Evolutionary conservation across 92 coral and sea anemone species (phyloP).

Genomic region (Hydrozoanthus gracilis): DNA sequence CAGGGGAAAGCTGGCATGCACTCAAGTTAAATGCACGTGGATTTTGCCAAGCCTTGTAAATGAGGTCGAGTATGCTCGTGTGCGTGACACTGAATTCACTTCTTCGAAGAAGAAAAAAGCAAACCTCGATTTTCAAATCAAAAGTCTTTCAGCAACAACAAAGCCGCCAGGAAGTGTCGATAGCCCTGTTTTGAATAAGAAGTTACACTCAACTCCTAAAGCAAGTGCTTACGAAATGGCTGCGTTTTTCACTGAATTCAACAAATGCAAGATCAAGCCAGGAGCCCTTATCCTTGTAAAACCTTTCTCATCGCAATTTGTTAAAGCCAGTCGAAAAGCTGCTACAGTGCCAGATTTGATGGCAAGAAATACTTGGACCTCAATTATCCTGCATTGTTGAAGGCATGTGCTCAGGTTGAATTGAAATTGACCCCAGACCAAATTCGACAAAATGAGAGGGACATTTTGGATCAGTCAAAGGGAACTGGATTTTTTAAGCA

Average conservation of each 20-base stretch:
- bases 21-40: conserved; percentile 39
- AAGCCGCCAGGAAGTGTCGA: background rate
- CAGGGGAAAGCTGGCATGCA: conserved; percentile 35
- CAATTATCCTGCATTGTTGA: background rate
- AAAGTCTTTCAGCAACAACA: background rate
- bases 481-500: conserved; percentile 70
- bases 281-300: background rate
- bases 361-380: background rate
- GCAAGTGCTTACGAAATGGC: background rate
- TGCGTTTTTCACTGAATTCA: background rate
- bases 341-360: background rate
- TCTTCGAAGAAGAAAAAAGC: conserved; percentile 36
- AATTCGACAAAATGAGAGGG: background rate
- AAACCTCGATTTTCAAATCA: conserved; percentile 28
- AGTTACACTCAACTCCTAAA: background rate
- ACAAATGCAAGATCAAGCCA: background rate
- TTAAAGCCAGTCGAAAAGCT: no score
- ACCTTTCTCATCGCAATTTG: background rate
- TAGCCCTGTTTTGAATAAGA: background rate
- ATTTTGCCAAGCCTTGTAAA: conserved; percentile 21
- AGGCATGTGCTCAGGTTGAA: background rate
- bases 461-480: conserved; percentile 40
- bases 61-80: conserved; percentile 42
- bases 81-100: conserved; percentile 37
- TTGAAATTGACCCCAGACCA: background rate